Conservation (phyloP, 1,140 invertebrate genomes). For the Pararge aegeria region DNA sequence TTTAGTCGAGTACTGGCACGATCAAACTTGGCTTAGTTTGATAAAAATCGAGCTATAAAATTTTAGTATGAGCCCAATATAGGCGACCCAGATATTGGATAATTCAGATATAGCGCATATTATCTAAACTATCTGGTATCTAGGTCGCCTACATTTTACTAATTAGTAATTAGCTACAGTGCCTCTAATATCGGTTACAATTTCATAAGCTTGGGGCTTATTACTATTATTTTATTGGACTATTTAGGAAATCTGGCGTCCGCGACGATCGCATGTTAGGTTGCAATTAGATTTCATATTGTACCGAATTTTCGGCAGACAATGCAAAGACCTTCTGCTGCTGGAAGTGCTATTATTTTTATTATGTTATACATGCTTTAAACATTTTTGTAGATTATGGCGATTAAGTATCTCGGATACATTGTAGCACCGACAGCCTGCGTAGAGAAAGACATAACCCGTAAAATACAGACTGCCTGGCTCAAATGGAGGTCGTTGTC, state of each 20-base stretch:
- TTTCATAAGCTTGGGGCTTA: conserved; percentile 7
- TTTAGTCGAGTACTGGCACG: too few relatives aligned
- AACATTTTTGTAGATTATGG: background rate
- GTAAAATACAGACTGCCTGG: too few relatives aligned
- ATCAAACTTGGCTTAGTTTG: too few relatives aligned
- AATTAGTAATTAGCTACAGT: background rate
- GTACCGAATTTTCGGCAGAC: conserved; percentile 35
- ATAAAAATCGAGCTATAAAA: too few relatives aligned
- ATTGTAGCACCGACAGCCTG: too few relatives aligned
- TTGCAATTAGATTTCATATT: conserved; percentile 42
- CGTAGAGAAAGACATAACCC: too few relatives aligned
- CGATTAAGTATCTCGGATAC: background rate
- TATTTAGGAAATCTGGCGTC: conserved; percentile 28
- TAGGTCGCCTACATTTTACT: background rate
- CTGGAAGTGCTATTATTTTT: background rate
- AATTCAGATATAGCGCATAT: too few relatives aligned
- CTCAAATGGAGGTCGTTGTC: too few relatives aligned
- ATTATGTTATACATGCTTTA: background rate
- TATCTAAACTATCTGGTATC: background rate
- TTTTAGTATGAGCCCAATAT: too few relatives aligned
- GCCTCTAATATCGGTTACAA: background rate
- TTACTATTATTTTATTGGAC: conserved; percentile 27
- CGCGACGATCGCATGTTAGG: conserved; percentile 36
- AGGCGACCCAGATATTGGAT: background rate
- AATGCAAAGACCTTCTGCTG: background rate